Percentiles rank a stretch among this genome's conserved stretches.
phyloP scores from a whole-genome alignment of 1,140 invertebrate species.

The Meloidogyne floridensis region DNA sequence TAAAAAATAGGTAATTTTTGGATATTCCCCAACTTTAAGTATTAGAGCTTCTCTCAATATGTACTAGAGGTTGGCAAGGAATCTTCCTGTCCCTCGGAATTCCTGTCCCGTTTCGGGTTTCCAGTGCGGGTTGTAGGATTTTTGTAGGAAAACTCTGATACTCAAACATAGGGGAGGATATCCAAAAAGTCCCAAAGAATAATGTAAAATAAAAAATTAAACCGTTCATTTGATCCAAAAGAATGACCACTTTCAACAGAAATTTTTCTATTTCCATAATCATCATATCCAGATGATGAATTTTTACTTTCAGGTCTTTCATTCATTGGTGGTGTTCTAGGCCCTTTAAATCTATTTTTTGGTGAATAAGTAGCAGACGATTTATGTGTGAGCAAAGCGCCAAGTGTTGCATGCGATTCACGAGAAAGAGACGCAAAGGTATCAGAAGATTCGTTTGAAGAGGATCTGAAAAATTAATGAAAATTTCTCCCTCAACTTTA shows the following conservation, averaged over 20 bases:
- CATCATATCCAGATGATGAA: neutral
- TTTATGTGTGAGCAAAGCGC: neutral
- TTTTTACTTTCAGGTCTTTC: neutral
- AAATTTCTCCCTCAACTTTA: no score
- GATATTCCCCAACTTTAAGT: no score
- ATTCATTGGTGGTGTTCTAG: constrained; percentile 5
- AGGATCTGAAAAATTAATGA: neutral
- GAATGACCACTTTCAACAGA: neutral
- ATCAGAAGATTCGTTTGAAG: neutral
- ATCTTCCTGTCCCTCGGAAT: no score
- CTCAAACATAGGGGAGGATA: no score
- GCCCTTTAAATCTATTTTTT: neutral
- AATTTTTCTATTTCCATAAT: neutral
- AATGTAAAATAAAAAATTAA: neutral
- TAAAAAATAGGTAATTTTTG: neutral
- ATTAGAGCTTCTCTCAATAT: no score
- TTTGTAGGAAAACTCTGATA: no score
- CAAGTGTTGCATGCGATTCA: neutral
- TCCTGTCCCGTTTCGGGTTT: no score
- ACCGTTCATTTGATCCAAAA: neutral
- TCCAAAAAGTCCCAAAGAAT: no score
- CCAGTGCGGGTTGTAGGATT: no score
- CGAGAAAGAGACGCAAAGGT: constrained; percentile 17
- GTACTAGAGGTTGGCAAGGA: no score
- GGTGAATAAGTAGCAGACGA: no score